Base-by-base conservation (phyloP, 2,888 invertebrate species). In the Phlogophora meticulosa region DNA sequence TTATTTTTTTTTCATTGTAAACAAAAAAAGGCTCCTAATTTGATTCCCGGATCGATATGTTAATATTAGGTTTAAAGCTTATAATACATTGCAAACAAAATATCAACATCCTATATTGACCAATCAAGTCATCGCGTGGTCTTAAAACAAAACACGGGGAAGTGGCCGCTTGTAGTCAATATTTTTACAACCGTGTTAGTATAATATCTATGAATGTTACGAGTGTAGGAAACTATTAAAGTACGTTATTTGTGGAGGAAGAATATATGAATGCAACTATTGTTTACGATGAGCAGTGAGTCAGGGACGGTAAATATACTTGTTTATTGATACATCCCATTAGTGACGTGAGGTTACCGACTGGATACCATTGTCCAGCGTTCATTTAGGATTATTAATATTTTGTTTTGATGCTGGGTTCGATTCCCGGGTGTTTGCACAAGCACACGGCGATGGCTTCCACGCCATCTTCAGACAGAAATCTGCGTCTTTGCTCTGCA, bases 251-350 rank as follows among this genome's bases (percentile, higher is more conserved):
- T 67, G 76, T 42, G n/a, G 20, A 51, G 20, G 38, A 32, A 43
- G 13, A 20, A 20, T 34, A 20, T 34, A 4, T 57, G 43, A 69
- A 20, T 43, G 58, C 32, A 51, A 45, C 71, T 71, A 55, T 76
- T 70, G 71, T 76, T 43, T 15, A 13, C 17, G 43, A 20, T 56
- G 20, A 42, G 69, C n/a, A 34, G 13, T 34, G 43, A 76, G n/a
- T 46, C 75, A 48, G 22, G 9, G 15, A n/a, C 9, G 15, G 17
- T 69, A 36, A 55, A 36, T 32, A 69, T 1, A 1, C n/a, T 24
- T 11, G 22, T 68, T 65, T 74, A 68, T 32, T 17, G 20, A 34
- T 52, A 11, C 32, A n/a, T 15, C n/a, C 15, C 38, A 22, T 11
- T 9, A 1, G 11, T 32, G 13, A 32, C 40, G 67, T 40, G 13